Percentiles rank a stretch among this genome's conserved stretches.
These are phyloP conservation scores for Diaphora mendica DNA, from an alignment of 2,888 invertebrate genomes.

Conservation along the genomic window DNA sequence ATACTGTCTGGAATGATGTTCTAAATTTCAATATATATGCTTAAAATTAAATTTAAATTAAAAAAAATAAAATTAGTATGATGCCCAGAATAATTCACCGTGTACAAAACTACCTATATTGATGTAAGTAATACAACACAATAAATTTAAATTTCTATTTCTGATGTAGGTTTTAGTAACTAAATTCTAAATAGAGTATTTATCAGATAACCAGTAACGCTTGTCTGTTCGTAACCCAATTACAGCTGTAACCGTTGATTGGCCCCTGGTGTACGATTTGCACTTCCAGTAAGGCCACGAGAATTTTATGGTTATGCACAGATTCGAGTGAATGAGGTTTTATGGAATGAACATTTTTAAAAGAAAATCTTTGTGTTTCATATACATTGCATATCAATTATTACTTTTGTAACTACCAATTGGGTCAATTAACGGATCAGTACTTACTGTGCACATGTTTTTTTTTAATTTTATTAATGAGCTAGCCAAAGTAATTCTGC, in stretches of 20 bases:
- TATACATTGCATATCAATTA: too few relatives aligned
- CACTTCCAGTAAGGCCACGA: constrained; percentile 36
- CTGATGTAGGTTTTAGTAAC: not conserved
- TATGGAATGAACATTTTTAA: not conserved
- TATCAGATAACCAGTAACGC: constrained; percentile 28
- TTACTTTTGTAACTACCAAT: not conserved
- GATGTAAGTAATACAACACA: not conserved
- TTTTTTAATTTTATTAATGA: too few relatives aligned
- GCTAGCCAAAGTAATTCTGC: too few relatives aligned
- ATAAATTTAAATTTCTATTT: not conserved
- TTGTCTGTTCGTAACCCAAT: constrained; percentile 42
- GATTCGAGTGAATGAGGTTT: constrained; percentile 11
- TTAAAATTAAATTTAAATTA: too few relatives aligned
- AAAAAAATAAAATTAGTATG: too few relatives aligned
- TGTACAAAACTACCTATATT: not conserved
- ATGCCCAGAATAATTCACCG: not conserved
- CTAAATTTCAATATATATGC: not conserved
- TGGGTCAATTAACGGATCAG: too few relatives aligned
- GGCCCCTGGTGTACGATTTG: constrained; percentile 43
- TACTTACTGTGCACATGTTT: too few relatives aligned
- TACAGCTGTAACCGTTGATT: constrained; percentile 47
- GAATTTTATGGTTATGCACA: constrained; percentile 35
- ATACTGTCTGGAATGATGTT: not conserved
- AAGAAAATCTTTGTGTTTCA: not conserved
- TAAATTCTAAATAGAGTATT: not conserved